A percentile compares a stretch with the other conserved stretches of the same genome.
Evolutionary conservation across 2,797 vertebrate species (phyloP).

Genomic region (Acomys russatus): DNA sequence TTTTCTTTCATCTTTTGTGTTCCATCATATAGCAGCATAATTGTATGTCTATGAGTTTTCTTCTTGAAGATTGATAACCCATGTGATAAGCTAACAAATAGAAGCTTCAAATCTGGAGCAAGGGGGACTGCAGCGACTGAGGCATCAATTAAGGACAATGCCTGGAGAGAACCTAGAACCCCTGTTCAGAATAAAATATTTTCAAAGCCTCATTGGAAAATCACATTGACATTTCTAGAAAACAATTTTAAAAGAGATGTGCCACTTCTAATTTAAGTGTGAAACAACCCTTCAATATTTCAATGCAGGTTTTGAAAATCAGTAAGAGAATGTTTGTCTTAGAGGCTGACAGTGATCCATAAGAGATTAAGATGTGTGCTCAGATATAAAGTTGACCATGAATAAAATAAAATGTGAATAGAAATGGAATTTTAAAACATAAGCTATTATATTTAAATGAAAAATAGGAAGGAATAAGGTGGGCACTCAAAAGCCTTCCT

Average conservation of each 20-base stretch:
- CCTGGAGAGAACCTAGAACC: too few relatives aligned
- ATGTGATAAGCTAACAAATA: conserved; percentile 72
- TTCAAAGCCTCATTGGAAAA: neutral
- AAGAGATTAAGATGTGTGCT: neutral
- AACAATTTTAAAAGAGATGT: neutral
- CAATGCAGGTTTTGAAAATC: neutral
- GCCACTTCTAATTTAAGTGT: neutral
- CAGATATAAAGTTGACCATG: neutral
- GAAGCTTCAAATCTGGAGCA: neutral
- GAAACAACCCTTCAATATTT: neutral
- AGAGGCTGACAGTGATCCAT: neutral
- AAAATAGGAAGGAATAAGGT: neutral
- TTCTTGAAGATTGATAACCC: conserved; percentile 71
- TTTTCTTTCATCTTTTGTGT: conserved; percentile 4
- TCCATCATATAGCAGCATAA: neutral
- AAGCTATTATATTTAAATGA: neutral
- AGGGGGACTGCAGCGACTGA: too few relatives aligned
- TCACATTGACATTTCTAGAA: neutral
- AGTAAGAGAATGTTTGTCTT: neutral
- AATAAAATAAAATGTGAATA: neutral
- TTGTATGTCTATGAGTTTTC: conserved; percentile 65
- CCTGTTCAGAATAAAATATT: neutral
- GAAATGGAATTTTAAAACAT: neutral
- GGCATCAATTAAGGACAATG: too few relatives aligned
- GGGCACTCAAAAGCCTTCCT: neutral